Evolutionary conservation across 2,113 vertebrate species (phyloP), one percentile per base, ranked within the genome.

Genomic region (Lasiurus borealis): DNA sequence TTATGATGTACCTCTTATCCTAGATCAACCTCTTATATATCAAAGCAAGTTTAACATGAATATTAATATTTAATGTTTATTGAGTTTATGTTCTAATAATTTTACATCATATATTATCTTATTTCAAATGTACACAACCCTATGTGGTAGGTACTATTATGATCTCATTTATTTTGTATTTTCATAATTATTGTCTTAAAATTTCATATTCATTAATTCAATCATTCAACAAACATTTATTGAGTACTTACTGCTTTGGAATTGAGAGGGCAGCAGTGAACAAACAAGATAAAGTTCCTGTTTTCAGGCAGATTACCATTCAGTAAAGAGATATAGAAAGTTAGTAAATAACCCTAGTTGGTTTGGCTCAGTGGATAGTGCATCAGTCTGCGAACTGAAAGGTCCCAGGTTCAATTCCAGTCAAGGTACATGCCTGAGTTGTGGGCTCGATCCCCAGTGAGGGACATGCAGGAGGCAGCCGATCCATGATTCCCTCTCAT

Each of bases 151-250:
- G 25, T 80, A n/a, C 27, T 59, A 77, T 68, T 71, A 57, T 83
- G 80, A 27, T 36, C 3, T 3, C 1, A 68, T 59, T 82, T 85
- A 52, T 52, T 86, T 86, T 25, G 18, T 52, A 62, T 82, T 76
- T 91, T 89, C 31, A 40, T 59, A 85, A 77, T 66, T 72, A 31
- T 76, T 81, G 13, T 57, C 3, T 1, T 0, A 88, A 34, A 68
- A 84, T 40, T 78, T 62, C 5, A 84, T 31, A 81, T 86, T 85
- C 59, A 68, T 50, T 68, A 85, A 73, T 80, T 86, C 4, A 91
- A 36, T 80, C n/a, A 88, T 25, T 93, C 31, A 89, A 71, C 46
- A 95, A 84, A 46, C 80, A 88, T 64, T 64, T 91, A 86, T 64
- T 88, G n/a, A 68, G 40, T 8, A 27, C 8, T 19, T 77, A 90